Percentiles rank a stretch among this genome's conserved stretches.
Conservation (phyloP, 2,888 invertebrate species). For the Furcula furcula region DNA sequence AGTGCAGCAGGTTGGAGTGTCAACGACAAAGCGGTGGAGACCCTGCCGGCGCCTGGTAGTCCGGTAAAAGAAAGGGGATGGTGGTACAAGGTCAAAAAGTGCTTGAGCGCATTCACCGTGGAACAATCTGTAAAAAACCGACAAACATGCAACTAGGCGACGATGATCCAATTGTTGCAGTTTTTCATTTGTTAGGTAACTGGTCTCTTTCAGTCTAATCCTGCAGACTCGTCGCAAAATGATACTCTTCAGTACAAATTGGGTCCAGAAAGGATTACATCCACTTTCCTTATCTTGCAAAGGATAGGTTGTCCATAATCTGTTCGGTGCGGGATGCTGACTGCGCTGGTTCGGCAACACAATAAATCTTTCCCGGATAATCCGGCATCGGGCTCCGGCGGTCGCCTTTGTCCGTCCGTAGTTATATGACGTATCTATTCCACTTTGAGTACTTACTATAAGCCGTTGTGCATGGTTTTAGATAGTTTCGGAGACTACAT, state of each 20-base stretch:
- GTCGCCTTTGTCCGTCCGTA: conserved; percentile 29
- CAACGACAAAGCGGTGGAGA: too few species aligned
- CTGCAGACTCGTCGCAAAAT: neutral
- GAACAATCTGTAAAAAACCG: too few species aligned
- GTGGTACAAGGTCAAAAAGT: too few species aligned
- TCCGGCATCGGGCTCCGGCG: conserved; percentile 39
- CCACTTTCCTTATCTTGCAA: conserved; percentile 12
- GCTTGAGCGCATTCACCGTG: too few species aligned
- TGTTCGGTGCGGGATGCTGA: conserved; percentile 35
- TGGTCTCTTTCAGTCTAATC: too few species aligned
- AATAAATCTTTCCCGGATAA: conserved; percentile 53
- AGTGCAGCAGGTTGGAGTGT: too few species aligned
- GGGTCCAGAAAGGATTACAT: conserved; percentile 22
- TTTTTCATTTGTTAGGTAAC: too few species aligned
- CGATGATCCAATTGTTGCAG: too few species aligned
- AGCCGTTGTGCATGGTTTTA: conserved; percentile 4
- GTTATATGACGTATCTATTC: conserved; percentile 32
- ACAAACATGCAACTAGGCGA: too few species aligned
- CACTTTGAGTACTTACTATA: conserved; percentile 18
- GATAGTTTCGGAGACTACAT: too few species aligned
- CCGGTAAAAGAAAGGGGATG: too few species aligned
- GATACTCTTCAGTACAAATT: conserved; percentile 16
- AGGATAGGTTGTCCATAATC: conserved; percentile 39
- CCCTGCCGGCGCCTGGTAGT: too few species aligned
- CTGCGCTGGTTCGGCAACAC: conserved; percentile 36